phyloP scores from a whole-genome alignment of 2,113 vertebrate species.

The human region GRCh38 chr19:30884501-30885000 shows the following conservation, averaged over 20 bases:
- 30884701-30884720: too few species aligned
- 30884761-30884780: not conserved
- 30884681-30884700: too few species aligned
- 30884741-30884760: not conserved
- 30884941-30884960: not conserved
- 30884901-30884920: accelerated
- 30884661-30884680: accelerated
- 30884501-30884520: not conserved
- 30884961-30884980: not conserved
- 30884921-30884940: not conserved
- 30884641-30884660: accelerated
- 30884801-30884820: not conserved
- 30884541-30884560: not conserved
- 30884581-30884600: not conserved
- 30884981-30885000: not conserved
- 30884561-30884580: not conserved
- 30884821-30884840: not conserved
- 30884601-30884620: accelerated
- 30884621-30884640: accelerated
- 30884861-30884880: accelerated
- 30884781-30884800: not conserved
- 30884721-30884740: not conserved
- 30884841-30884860: accelerated
- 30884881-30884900: not conserved
- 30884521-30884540: not conserved